phyloP scores from a whole-genome alignment of 1,140 invertebrate species.

The Probaryconus sp. region DNA sequence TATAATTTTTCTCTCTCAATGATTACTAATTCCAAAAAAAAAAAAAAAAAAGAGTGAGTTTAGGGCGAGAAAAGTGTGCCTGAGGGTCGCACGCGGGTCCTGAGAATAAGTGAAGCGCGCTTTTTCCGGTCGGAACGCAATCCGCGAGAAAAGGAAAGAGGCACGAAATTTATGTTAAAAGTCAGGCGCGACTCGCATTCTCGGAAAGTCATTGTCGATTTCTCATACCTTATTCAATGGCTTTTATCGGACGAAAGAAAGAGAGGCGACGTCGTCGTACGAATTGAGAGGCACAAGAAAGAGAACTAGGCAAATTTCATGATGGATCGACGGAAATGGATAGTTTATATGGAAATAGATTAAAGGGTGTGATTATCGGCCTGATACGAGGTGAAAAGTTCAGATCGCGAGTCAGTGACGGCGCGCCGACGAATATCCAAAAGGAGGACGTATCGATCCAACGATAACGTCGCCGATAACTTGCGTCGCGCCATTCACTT shows the following conservation, averaged over 20 bases:
- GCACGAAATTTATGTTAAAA: slow-evolving; percentile 72
- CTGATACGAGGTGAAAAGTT: slow-evolving; percentile 59
- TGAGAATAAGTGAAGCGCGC: slow-evolving; percentile 37
- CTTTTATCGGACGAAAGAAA: slow-evolving; percentile 49
- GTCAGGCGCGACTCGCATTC: slow-evolving; percentile 66
- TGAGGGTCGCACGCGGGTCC: slow-evolving; percentile 24
- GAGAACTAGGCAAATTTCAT: slow-evolving; percentile 54
- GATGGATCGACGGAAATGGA: slow-evolving; percentile 58
- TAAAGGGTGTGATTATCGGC: slow-evolving; percentile 50
- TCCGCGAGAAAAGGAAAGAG: slow-evolving; percentile 25
- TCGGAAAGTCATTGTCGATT: slow-evolving; percentile 75
- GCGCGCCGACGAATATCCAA: slow-evolving; percentile 35
- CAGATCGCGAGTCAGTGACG: slow-evolving; percentile 42
- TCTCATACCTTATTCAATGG: slow-evolving; percentile 69
- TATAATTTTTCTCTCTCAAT: too few relatives aligned
- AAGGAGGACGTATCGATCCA: slow-evolving; percentile 42
- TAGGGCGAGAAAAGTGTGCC: slow-evolving; percentile 12
- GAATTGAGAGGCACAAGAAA: too few relatives aligned
- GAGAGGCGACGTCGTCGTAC: neutral
- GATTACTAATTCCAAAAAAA: slow-evolving; percentile 19
- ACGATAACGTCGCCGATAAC: slow-evolving; percentile 19
- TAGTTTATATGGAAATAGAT: slow-evolving; percentile 60
- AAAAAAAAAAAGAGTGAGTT: slow-evolving; percentile 14
- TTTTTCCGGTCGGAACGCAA: slow-evolving; percentile 39
- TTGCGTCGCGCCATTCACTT: slow-evolving; percentile 20